These are phyloP conservation scores for Camptogramma bilineatum DNA, from an alignment of 2,888 invertebrate species.

Conservation along the genomic window DNA sequence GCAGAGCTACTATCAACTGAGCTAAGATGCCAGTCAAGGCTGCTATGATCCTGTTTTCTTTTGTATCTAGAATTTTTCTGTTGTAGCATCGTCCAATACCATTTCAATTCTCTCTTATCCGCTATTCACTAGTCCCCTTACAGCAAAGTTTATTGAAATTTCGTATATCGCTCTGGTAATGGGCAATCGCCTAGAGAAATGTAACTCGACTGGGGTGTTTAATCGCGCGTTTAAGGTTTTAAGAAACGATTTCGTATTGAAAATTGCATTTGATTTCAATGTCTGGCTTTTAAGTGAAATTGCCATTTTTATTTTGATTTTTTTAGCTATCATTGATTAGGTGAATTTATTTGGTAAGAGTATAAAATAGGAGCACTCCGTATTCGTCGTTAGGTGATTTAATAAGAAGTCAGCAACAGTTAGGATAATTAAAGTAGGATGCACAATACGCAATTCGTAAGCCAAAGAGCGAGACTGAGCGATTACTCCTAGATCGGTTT, in stretches of 20 bases:
- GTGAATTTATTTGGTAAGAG: background rate
- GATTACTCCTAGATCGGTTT: no score
- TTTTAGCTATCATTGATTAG: background rate
- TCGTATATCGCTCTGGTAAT: conserved; percentile 73
- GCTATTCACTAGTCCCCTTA: conserved; percentile 47
- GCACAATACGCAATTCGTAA: no score
- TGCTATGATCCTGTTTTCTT: no score
- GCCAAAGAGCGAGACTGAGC: no score
- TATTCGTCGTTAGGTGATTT: no score
- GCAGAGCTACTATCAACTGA: no score
- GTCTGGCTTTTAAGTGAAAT: conserved; percentile 41
- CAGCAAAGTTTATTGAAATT: conserved; percentile 74
- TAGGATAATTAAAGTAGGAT: no score
- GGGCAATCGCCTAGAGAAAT: conserved; percentile 73
- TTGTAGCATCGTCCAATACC: conserved; percentile 2
- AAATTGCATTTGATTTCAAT: conserved; percentile 59
- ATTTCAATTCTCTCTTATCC: conserved; percentile 28
- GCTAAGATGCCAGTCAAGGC: no score
- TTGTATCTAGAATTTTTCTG: background rate
- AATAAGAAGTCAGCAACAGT: no score
- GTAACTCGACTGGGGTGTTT: conserved; percentile 63
- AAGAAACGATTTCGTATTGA: conserved; percentile 59
- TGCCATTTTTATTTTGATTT: conserved; percentile 9
- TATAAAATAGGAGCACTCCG: no score
- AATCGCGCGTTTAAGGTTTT: conserved; percentile 68